These are phyloP conservation scores for Papilio xuthus DNA, from an alignment of 1,140 invertebrate species.

Conservation along the genomic window DNA sequence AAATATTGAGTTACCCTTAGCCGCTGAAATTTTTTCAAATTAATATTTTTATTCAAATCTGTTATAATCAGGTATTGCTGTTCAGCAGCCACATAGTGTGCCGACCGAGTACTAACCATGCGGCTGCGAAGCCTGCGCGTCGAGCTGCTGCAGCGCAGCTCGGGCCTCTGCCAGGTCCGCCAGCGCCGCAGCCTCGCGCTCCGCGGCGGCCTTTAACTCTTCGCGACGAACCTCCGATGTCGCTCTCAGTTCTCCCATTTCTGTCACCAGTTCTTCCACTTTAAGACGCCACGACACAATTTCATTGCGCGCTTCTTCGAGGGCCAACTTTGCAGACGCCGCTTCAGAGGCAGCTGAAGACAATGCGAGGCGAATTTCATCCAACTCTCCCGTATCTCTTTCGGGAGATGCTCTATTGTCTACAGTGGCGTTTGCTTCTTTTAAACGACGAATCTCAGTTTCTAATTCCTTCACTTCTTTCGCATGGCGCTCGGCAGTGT, in stretches of 20 bases:
- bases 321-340: conserved; percentile 53
- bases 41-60: not conserved
- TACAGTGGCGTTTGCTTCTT: conserved; percentile 59
- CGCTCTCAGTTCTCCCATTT: conserved; percentile 63
- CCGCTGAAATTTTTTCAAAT: conserved; percentile 56
- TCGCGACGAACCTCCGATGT: conserved; percentile 62
- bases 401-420: conserved; percentile 55
- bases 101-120: conserved; percentile 58
- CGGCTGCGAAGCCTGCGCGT: conserved; percentile 61
- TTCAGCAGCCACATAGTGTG: not conserved
- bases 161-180: conserved; percentile 66
- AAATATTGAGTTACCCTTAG: conserved; percentile 80
- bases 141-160: conserved; percentile 64
- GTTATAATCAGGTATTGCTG: not conserved
- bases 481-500: conserved; percentile 55
- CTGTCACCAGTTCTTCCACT: conserved; percentile 63
- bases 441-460: conserved; percentile 62
- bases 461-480: conserved; percentile 64
- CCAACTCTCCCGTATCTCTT: conserved; percentile 65
- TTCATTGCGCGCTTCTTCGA: conserved; percentile 61
- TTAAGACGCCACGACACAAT: conserved; percentile 61
- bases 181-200: conserved; percentile 61
- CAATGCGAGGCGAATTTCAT: conserved; percentile 59
- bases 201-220: conserved; percentile 59
- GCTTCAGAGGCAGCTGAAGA: conserved; percentile 56